Base-by-base conservation (phyloP, 1,140 invertebrate species). In the Drosophila sturtevanti region DNA sequence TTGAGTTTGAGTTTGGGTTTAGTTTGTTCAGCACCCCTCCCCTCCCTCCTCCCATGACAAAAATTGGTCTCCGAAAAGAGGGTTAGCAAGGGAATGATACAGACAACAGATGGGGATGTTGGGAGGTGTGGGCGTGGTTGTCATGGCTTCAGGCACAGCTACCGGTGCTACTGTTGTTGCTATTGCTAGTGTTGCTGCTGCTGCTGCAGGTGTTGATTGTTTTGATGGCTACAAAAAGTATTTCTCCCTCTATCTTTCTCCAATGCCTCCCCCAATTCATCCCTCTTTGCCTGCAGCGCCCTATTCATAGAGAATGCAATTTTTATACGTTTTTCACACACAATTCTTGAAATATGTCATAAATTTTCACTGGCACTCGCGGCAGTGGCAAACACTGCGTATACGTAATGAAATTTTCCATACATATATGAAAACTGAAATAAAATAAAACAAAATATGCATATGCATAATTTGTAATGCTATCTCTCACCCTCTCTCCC, bases 11-110 rank as follows among this genome's bases (percentile, higher is more conserved):
- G 65, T 56, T 48, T 18, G n/a, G 35, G 51, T 9, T 38, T 21
- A 59, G 63, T 56, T 71, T 68, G 18, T 18, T 24, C 44, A 63
- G 59, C 35, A n/a, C n/a, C n/a, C n/a, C n/a, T n/a, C n/a, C n/a
- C n/a, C n/a, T n/a, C n/a, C n/a, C n/a, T n/a, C n/a, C n/a, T n/a
- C 61, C 66, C 59, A 85, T 85, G 82, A 38, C 63, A 63, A 65
- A 78, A 77, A 81, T 74, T 74, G 71, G 63, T 55, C 54, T 27
- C 16, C 24, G 27, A 31, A 35, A 35, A 21, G 31, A 48, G 18
- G 34, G 27, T 7, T 21, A 21, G n/a, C 1, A 38, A n/a, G 14
- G 56, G 35, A 37, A 21, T 12, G 6, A 9, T 22, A 21, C 34
- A 14, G 10, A 31, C 18, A 12, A 31, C 18, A 12, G 31, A 7